phyloP scores from a whole-genome alignment of 2,113 vertebrate species.

The cattle (Bos taurus) region DNA sequence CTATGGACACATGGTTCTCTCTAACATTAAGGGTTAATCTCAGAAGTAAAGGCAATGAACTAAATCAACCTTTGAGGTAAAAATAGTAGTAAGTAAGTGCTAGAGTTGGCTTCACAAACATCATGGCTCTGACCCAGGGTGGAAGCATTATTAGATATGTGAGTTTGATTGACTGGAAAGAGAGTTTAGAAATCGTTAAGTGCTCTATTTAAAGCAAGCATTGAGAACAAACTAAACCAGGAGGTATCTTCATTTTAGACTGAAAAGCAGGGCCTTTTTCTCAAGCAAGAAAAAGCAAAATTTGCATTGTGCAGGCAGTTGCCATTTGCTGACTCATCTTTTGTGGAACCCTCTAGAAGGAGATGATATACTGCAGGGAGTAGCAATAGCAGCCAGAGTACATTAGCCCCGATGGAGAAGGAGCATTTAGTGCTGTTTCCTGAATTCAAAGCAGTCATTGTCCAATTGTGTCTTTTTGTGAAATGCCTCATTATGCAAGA shows the following conservation, averaged over 20 bases:
- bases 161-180: background rate
- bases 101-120: background rate
- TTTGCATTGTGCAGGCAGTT: background rate
- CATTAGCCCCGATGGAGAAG: background rate
- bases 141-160: background rate
- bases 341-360: background rate
- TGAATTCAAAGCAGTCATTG: background rate
- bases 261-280: background rate
- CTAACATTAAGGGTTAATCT: background rate
- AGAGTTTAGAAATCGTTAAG: background rate
- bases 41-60: background rate
- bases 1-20: background rate
- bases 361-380: background rate
- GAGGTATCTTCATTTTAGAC: background rate
- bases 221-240: background rate
- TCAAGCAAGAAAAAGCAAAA: background rate
- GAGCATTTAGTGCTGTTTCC: background rate
- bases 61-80: background rate
- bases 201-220: background rate
- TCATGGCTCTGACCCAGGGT: fast-evolving
- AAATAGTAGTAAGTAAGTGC: background rate
- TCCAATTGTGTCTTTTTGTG: background rate
- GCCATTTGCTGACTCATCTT: slow-evolving; percentile 15
- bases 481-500: background rate
- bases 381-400: background rate